phyloP scores from a whole-genome alignment of 2,113 vertebrate genomes.

The Seriola aureovittata region DNA sequence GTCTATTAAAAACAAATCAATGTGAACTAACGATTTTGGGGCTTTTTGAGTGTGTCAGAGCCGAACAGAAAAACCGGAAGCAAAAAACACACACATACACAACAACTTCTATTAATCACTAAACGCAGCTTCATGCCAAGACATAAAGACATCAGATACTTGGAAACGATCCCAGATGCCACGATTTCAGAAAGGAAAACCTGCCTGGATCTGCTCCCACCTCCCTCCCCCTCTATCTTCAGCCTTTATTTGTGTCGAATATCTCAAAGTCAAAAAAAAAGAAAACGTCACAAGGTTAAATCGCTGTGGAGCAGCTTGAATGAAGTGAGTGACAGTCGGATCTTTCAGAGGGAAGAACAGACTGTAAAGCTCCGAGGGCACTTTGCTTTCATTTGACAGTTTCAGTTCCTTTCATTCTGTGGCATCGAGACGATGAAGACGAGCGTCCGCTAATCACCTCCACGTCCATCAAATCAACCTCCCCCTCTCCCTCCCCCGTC shows the following conservation, averaged over 20 bases:
- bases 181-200: background rate
- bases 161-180: slow-evolving; percentile 36
- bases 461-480: slow-evolving; percentile 58
- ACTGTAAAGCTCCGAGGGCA: slow-evolving; percentile 7
- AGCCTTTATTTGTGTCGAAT: slow-evolving; percentile 29
- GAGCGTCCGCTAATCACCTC: slow-evolving; percentile 62
- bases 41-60: background rate
- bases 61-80: slow-evolving; percentile 8
- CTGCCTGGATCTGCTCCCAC: slow-evolving; percentile 28
- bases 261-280: slow-evolving; percentile 22
- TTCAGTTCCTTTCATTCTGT: slow-evolving; percentile 27
- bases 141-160: slow-evolving; percentile 56
- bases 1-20: slow-evolving; percentile 21
- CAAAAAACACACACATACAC: background rate
- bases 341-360: slow-evolving; percentile 9
- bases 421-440: slow-evolving; percentile 18
- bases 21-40: slow-evolving; percentile 21
- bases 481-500: background rate
- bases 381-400: slow-evolving; percentile 44
- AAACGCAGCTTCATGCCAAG: slow-evolving; percentile 26
- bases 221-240: background rate
- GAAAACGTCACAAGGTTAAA: slow-evolving; percentile 47
- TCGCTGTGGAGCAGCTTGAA: slow-evolving; percentile 6
- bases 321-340: slow-evolving; percentile 5
- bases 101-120: slow-evolving; percentile 27